Evolutionary conservation across 2,888 invertebrate species (phyloP).

Genomic region (Sphaerophoria rueppellii): DNA sequence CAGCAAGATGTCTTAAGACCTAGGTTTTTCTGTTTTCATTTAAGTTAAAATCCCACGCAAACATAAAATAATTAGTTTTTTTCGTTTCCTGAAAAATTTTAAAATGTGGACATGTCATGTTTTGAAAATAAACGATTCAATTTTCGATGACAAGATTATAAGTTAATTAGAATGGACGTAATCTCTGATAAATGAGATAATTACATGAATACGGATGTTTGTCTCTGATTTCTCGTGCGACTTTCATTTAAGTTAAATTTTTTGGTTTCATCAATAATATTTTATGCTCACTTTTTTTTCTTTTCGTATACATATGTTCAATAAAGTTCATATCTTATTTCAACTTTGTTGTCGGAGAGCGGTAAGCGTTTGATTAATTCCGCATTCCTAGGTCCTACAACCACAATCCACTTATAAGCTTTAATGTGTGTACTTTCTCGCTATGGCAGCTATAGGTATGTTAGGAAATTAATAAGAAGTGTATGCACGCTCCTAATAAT

Average conservation of each 20-base stretch:
- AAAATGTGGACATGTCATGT: not conserved
- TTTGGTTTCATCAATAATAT: constrained; percentile 18
- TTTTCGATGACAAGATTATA: constrained; percentile 63
- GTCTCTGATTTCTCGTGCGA: constrained; percentile 66
- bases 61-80: too few species aligned
- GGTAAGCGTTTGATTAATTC: constrained; percentile 52
- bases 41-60: too few species aligned
- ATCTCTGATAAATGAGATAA: constrained; percentile 70
- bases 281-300: constrained; percentile 1
- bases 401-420: not conserved
- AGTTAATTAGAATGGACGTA: constrained; percentile 70
- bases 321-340: constrained; percentile 20
- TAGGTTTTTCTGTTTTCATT: too few species aligned
- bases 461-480: too few species aligned
- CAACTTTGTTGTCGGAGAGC: constrained; percentile 27
- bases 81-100: too few species aligned
- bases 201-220: constrained; percentile 69
- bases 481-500: too few species aligned
- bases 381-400: not conserved
- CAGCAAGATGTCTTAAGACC: too few species aligned
- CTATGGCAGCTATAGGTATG: too few species aligned
- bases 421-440: not conserved
- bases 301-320: constrained; percentile 17
- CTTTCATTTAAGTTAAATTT: constrained; percentile 42
- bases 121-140: not conserved